Conservation (phyloP, 1,140 invertebrate species). For the Leptonema lineaticorne region DNA sequence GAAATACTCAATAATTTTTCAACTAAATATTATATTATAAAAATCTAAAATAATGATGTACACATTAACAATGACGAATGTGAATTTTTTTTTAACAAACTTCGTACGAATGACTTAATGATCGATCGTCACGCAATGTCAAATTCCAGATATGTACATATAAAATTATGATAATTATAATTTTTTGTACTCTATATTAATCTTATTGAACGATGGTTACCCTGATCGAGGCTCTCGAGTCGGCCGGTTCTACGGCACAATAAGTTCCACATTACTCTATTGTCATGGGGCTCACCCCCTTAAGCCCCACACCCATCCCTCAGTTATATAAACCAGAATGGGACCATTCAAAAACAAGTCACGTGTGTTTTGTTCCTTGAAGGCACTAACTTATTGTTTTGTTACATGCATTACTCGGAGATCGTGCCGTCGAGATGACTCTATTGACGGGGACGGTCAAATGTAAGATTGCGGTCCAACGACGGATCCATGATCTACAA, state of each 20-base stretch:
- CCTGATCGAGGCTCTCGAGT: background rate
- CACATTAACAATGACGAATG: no score
- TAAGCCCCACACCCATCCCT: slow-evolving; percentile 14
- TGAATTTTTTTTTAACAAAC: no score
- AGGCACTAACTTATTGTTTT: slow-evolving; percentile 40
- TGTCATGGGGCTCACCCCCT: slow-evolving; percentile 33
- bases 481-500: no score
- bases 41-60: no score
- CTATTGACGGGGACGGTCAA: slow-evolving; percentile 5
- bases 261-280: slow-evolving; percentile 36
- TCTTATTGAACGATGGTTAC: slow-evolving; percentile 7
- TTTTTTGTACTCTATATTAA: no score
- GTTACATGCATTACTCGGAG: slow-evolving; percentile 37
- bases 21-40: no score
- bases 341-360: slow-evolving; percentile 35
- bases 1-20: no score
- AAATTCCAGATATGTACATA: no score
- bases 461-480: background rate
- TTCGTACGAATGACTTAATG: no score
- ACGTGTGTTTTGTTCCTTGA: slow-evolving; percentile 31
- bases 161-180: no score
- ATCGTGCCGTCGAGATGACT: slow-evolving; percentile 30
- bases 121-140: no score
- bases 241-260: slow-evolving; percentile 21
- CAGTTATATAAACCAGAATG: slow-evolving; percentile 35